phyloP scores from a whole-genome alignment of 2,113 vertebrate genomes.

The Sialia sialis region DNA sequence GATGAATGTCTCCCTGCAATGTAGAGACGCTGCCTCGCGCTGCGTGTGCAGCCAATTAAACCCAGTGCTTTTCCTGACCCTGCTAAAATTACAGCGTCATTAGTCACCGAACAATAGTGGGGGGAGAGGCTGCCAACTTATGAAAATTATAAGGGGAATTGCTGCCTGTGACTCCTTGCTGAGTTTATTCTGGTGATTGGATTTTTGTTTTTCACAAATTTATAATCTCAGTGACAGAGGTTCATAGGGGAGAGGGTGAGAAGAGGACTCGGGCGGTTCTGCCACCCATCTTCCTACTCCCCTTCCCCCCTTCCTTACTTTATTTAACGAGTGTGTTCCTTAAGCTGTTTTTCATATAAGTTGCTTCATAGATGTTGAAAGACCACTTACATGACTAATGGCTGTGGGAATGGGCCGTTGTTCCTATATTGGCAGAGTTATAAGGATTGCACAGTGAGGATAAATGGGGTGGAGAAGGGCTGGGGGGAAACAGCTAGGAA shows the following conservation, averaged over 20 bases:
- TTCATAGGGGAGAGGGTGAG: neutral
- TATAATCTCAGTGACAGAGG: neutral
- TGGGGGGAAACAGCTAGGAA: neutral
- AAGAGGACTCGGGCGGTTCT: accelerated
- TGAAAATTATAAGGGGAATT: neutral
- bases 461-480: neutral
- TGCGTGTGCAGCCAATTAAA: constrained; percentile 35
- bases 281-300: neutral
- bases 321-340: neutral
- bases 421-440: neutral
- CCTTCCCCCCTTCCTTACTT: accelerated
- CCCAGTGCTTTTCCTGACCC: constrained; percentile 3
- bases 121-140: neutral
- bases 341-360: neutral
- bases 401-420: neutral
- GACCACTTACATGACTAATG: constrained; percentile 7
- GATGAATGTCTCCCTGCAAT: neutral
- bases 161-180: neutral
- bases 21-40: accelerated
- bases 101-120: neutral
- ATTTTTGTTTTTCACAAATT: neutral
- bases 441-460: neutral
- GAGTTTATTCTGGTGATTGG: neutral
- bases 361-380: constrained; percentile 11
- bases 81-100: constrained; percentile 15